Conservation (phyloP, 2,888 invertebrate species). For the Ormyrus thymus region DNA sequence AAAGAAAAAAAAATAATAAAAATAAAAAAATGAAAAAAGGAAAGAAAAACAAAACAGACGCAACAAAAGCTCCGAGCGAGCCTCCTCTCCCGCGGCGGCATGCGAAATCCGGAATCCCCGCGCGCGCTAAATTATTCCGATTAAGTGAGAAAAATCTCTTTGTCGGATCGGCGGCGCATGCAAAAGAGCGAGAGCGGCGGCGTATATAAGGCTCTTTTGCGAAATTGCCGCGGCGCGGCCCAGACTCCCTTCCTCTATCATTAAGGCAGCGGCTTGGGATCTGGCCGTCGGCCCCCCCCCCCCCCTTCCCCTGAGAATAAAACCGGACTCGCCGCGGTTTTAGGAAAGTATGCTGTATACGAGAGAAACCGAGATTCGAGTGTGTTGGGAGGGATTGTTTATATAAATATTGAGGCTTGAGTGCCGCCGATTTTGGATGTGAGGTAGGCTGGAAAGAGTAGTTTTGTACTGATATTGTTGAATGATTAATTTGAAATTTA, state of each 20-base stretch:
- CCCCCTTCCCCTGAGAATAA: too few species aligned
- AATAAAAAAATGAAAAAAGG: background rate
- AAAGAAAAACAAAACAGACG: background rate
- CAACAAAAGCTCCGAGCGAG: background rate
- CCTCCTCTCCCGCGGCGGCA: slow-evolving; percentile 7
- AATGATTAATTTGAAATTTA: too few species aligned
- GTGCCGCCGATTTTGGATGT: background rate
- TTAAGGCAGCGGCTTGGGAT: slow-evolving; percentile 2
- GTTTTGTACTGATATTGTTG: too few species aligned
- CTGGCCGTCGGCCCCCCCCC: too few species aligned
- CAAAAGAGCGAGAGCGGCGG: background rate
- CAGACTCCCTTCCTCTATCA: slow-evolving; percentile 12
- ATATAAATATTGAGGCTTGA: background rate
- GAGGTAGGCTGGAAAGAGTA: background rate
- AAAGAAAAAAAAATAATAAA: background rate
- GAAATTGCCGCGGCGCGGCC: slow-evolving; percentile 9
- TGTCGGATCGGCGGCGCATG: slow-evolving; percentile 10
- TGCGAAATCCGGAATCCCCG: slow-evolving; percentile 8
- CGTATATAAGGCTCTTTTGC: background rate
- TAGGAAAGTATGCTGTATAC: too few species aligned
- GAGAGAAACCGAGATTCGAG: too few species aligned
- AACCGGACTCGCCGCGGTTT: too few species aligned
- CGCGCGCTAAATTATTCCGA: slow-evolving; percentile 40
- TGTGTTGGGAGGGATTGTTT: too few species aligned
- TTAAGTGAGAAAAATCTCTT: slow-evolving; percentile 48